Evolutionary conservation across 1,140 invertebrate genomes (phyloP), one percentile per base, ranked within the genome.

Genomic region (silkworm (Bombyx mori)): DNA sequence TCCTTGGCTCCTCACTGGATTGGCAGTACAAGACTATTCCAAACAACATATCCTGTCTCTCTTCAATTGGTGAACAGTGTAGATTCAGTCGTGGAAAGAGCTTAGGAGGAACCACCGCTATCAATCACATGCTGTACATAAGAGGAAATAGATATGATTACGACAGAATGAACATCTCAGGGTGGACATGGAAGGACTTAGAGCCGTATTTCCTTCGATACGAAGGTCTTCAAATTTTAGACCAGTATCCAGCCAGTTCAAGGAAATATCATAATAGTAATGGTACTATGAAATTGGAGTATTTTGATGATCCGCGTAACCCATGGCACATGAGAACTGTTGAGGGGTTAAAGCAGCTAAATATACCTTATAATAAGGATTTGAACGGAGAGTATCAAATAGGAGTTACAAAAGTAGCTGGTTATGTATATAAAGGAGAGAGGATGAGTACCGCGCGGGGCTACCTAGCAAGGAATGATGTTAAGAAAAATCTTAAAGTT

Each of bases 111-210:
- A 92, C 92, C 8, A 93, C 92, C 45, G 90, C 90, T 8, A 88
- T 96, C 35, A 96, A 96, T 82, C 92, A 92, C 56, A 95, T 96
- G 94, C 91, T 94, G 47, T 94, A 96, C 77, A 91, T 92, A 0
- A 88, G 95, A 44, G 95, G 95, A 0, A 93, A 94, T 79, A 89
- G 88, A 7, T 61, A 73, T 4, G 94, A 95, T 73, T 96, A 92
- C 67, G 59, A 73, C 52, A 57, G 73, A 46, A 65, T 70, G 8
- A 43, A 58, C 53, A 7, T 74, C 8, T 54, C 74, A 2, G 75
- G 74, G 10, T 83, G 80, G 80, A 65, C 64, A 7, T 83, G 71
- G 64, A 45, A 63, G 7, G 65, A 77, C 12, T 46, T 83, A 0
- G 48, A 65, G 51, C 77, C 81, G 0, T 82, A 76, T 56, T 75